Evolutionary conservation across 2,113 vertebrate species (phyloP).

Genomic region (Myotis yumanensis): DNA sequence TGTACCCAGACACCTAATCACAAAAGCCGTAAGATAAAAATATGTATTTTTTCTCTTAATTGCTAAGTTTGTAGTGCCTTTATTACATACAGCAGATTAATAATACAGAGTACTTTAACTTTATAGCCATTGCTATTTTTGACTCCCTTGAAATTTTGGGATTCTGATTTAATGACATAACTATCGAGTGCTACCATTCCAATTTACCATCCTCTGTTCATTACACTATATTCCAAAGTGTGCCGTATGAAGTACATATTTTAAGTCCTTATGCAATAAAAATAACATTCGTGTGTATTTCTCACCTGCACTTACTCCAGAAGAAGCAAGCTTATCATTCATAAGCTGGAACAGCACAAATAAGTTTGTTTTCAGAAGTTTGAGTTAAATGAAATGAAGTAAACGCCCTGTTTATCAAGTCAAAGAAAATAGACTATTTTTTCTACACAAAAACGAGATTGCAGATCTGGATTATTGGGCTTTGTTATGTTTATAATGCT

Average conservation of each 20-base stretch:
- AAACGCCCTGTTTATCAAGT: not conserved
- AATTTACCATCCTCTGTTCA: not conserved
- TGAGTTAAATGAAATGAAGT: constrained; percentile 43
- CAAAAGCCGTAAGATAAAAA: not conserved
- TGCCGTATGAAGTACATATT: not conserved
- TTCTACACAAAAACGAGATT: not conserved
- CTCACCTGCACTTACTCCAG: not conserved
- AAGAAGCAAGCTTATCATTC: not conserved
- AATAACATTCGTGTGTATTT: not conserved
- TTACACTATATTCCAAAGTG: not conserved
- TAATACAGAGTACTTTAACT: not conserved
- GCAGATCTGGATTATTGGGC: not conserved
- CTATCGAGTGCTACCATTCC: not conserved
- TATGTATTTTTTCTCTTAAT: not conserved
- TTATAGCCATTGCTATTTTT: not conserved
- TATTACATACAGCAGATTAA: not conserved
- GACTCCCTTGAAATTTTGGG: not conserved
- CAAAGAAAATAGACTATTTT: not conserved
- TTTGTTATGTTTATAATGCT: not conserved
- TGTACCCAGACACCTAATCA: not conserved
- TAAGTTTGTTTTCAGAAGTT: constrained; percentile 26
- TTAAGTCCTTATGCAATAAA: not conserved
- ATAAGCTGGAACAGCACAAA: not conserved
- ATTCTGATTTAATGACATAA: not conserved
- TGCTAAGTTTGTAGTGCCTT: not conserved